phyloP scores from a whole-genome alignment of 2,888 invertebrate species.

The Plagodis pulveraria region DNA sequence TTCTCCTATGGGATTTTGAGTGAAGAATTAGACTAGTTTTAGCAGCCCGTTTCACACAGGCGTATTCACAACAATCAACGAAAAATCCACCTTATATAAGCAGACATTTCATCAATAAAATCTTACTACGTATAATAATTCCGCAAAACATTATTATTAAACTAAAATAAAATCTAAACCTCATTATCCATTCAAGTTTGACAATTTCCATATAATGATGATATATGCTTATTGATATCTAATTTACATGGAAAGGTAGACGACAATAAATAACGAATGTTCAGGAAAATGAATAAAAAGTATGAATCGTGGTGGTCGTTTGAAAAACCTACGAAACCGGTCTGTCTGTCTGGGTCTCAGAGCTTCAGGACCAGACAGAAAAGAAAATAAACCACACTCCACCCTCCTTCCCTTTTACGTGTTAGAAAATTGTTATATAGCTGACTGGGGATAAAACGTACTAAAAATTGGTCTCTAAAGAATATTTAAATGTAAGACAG shows the following conservation, averaged over 20 bases:
- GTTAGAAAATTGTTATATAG: constrained; percentile 3
- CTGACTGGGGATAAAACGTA: no score
- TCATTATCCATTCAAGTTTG: not conserved
- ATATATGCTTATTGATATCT: constrained; percentile 21
- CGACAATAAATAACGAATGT: constrained; percentile 33
- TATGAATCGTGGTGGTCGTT: constrained; percentile 42
- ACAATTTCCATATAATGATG: not conserved
- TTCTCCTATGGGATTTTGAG: no score
- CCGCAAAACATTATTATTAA: no score
- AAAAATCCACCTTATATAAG: no score
- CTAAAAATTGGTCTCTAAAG: no score
- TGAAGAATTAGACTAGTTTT: no score
- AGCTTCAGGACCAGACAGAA: constrained; percentile 59
- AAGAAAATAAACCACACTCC: constrained; percentile 61
- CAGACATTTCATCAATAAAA: no score
- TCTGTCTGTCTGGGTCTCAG: constrained; percentile 52
- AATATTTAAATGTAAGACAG: no score
- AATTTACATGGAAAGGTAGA: constrained; percentile 28
- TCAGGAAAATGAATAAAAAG: constrained; percentile 46
- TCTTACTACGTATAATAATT: no score
- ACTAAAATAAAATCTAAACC: not conserved
- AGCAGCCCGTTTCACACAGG: no score
- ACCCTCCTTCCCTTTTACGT: constrained; percentile 23
- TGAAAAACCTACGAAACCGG: constrained; percentile 70
- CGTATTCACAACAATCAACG: no score